Conservation (phyloP, 2,888 invertebrate genomes). For the Conchocele bisecta region DNA sequence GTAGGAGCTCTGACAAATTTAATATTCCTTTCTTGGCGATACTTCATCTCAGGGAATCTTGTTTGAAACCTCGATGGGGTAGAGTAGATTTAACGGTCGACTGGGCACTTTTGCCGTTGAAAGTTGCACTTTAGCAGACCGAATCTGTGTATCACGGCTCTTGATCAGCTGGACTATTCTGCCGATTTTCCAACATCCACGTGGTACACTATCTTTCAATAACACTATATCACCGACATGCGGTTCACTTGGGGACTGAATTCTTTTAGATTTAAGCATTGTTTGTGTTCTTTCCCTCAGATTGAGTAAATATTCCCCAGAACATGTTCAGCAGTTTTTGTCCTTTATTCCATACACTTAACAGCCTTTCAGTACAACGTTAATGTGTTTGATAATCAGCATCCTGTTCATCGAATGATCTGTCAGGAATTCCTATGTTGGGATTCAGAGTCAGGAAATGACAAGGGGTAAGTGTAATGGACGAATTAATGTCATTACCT, state of each 20-base stretch:
- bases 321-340: slow-evolving; percentile 11
- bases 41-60: too few relatives aligned
- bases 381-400: background rate
- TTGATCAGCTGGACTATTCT: background rate
- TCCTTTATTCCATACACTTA: slow-evolving; percentile 22
- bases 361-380: background rate
- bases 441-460: slow-evolving; percentile 29
- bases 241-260: slow-evolving; percentile 5
- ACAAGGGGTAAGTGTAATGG: slow-evolving; percentile 7
- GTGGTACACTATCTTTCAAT: slow-evolving; percentile 10
- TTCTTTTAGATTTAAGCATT: slow-evolving; percentile 3
- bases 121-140: slow-evolving; percentile 7
- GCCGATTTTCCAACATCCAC: slow-evolving; percentile 18
- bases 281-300: slow-evolving; percentile 4
- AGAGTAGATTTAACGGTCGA: slow-evolving; percentile 21
- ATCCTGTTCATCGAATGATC: slow-evolving; percentile 14
- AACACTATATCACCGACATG: background rate
- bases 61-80: slow-evolving; percentile 5
- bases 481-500: slow-evolving; percentile 23
- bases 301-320: slow-evolving; percentile 15
- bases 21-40: too few relatives aligned
- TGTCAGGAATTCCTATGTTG: slow-evolving; percentile 12
- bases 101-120: background rate
- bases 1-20: too few relatives aligned
- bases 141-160: slow-evolving; percentile 5